Evolutionary conservation across 2,888 invertebrate genomes (phyloP), one percentile per base, ranked within the genome.

Genomic region (Drosophila macrospina): DNA sequence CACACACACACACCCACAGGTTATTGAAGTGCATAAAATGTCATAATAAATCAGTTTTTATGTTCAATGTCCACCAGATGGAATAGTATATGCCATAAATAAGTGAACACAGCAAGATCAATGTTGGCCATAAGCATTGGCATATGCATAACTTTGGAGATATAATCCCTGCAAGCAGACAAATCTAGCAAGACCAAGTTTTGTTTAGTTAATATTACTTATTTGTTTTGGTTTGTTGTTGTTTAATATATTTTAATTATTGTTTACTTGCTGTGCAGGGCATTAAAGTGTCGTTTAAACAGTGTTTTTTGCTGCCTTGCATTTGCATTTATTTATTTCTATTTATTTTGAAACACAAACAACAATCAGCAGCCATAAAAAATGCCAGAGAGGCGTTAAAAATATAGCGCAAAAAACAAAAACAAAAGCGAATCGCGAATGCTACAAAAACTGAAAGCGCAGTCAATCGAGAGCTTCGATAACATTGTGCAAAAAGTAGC

Each of bases 381-480:
- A 37, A 44, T 15, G 5, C 10, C 39, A 36, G 13, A 39, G 20
- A 55, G 11, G 13, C 28, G 61, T 37, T 47, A 6, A 15, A 32
- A 47, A 32, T 13, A 45, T 30, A 30, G 5, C 15, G 10, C 6
- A 47, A 16, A 32, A 32, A 15, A n/a, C n/a, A n/a, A n/a, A n/a
- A n/a, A n/a, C n/a, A n/a, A 30, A 30, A 16, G 24, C 1, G 26
- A 44, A 26, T 7, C 6, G 44, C 26, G 8, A n/a, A 4, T n/a
- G 26, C 0, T 11, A 16, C 16, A 32, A 54, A 36, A 66, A 51
- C 15, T 41, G 45, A 42, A 59, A 61, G 48, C 51, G 51, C 80
- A 83, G 39, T 51, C 56, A 78, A 72, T 62, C 36, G 81, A 69
- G 69, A 83, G 44, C 54, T 65, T 65, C 37, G 78, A 83, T 78